Percentiles rank a stretch among this genome's conserved stretches.
Conservation (phyloP, 2,113 vertebrate species). For the Melanerpes formicivorus region DNA sequence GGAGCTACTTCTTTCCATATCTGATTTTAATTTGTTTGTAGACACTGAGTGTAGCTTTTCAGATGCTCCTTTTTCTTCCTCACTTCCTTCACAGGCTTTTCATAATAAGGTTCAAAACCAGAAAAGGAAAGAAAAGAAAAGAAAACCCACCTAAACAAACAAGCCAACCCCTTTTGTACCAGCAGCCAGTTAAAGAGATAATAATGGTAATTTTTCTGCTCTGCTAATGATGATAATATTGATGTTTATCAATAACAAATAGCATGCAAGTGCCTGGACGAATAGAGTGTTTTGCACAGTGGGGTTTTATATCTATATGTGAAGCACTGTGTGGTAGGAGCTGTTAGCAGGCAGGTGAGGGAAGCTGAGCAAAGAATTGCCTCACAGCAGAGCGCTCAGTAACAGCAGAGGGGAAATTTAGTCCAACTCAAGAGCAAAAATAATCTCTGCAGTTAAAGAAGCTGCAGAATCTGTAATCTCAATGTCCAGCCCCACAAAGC, state of each 20-base stretch:
- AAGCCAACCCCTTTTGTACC: neutral
- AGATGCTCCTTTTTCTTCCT: neutral
- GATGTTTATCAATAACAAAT: slow-evolving; percentile 66
- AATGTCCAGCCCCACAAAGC: neutral
- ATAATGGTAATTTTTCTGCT: slow-evolving; percentile 57
- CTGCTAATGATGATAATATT: slow-evolving; percentile 60
- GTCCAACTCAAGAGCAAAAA: slow-evolving; percentile 3
- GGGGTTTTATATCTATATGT: slow-evolving; percentile 36
- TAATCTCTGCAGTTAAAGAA: slow-evolving; percentile 11
- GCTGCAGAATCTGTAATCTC: slow-evolving; percentile 31
- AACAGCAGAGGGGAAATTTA: slow-evolving; percentile 13
- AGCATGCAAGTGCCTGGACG: neutral
- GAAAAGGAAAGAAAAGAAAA: neutral
- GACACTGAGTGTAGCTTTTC: slow-evolving; percentile 2
- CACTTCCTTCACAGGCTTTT: slow-evolving; percentile 28
- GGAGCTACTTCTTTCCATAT: slow-evolving; percentile 41
- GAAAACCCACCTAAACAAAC: neutral
- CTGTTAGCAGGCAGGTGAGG: slow-evolving; percentile 12
- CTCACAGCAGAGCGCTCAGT: slow-evolving; percentile 6
- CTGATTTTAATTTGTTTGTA: slow-evolving; percentile 56
- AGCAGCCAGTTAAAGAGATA: slow-evolving; percentile 35
- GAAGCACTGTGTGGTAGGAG: neutral
- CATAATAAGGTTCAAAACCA: neutral
- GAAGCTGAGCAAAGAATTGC: slow-evolving; percentile 58
- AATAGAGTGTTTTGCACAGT: slow-evolving; percentile 57